These are phyloP conservation scores for Cenopis cana DNA, from an alignment of 2,888 invertebrate species.

Conservation along the genomic window DNA sequence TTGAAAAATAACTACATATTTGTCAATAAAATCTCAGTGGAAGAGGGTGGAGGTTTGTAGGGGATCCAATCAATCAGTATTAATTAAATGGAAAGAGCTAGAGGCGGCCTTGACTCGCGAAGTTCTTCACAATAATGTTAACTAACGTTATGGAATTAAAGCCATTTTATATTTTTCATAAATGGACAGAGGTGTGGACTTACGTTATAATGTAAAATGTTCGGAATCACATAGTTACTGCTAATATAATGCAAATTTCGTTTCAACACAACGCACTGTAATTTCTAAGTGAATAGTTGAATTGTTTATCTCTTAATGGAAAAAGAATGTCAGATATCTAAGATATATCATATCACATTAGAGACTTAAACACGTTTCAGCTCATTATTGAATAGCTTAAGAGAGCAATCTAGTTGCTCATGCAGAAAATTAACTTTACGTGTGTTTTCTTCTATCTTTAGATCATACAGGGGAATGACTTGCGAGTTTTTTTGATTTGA, in stretches of 20 bases:
- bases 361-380: conserved; percentile 10
- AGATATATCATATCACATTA: conserved; percentile 21
- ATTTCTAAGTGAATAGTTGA: not conserved
- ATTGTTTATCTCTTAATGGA: not conserved
- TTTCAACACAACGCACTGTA: not conserved
- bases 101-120: no score
- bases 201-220: not conserved
- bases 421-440: conserved; percentile 29
- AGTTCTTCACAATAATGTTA: no score
- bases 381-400: conserved; percentile 27
- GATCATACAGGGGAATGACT: not conserved
- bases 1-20: no score
- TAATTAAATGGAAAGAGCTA: no score
- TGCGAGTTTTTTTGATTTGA: not conserved
- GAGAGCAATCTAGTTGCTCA: conserved; percentile 25
- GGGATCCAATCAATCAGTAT: no score
- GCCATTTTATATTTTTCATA: no score
- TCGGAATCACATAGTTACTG: not conserved
- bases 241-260: not conserved
- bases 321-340: not conserved
- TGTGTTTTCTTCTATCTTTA: conserved; percentile 4
- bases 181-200: no score
- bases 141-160: no score
- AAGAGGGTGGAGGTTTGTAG: no score
- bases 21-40: no score